Evolutionary conservation across 2,113 vertebrate genomes (phyloP), one percentile per base, ranked within the genome.

Genomic region (Syngnathus scovelli): DNA sequence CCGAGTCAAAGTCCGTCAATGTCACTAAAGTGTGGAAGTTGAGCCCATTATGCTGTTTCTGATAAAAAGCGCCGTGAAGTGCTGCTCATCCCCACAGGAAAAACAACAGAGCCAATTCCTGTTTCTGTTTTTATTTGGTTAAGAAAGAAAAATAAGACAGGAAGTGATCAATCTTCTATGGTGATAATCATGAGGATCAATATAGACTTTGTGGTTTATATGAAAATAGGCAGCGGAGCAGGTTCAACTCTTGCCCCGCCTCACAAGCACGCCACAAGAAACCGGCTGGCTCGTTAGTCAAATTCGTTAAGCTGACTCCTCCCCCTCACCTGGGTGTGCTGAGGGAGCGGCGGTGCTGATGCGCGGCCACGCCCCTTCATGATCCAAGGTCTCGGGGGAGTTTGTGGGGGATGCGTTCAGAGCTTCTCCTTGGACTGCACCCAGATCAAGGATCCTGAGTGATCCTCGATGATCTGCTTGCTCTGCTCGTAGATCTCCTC

Each of bases 141-240:
- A 88, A 92, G 91, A 93, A 93, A 90, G 83, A 86, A 84, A 92
- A 93, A 93, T 84, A 93, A 87, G 88, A 82, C 87, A 92, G 85
- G 77, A 93, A 89, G 88, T 88, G 90, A 91, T 92, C 83, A 58
- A 58, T 58, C 27, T 56, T 56, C 12, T 56, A 93, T 93, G 92
- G 91, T 93, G 93, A 92, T 92, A 94, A 94, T 52, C 92, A 94
- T 92, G 93, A 93, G 92, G 93, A 94, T 95, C 92, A 94, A 95
- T 95, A 95, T 94, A 94, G 89, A 93, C 91, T 92, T 66, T 39
- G 41, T 44, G 44, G 21, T 21, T 92, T 93, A 95, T 99, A 96
- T 96, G 93, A 99, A 99, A 99, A 98, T 99, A 99, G 94, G 94
- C 95, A 96, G 93, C 96, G 91, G 94, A 95, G 91, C 90, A 83